phyloP scores from a whole-genome alignment of 2,888 invertebrate species.

The Sceliomorpha sp. region DNA sequence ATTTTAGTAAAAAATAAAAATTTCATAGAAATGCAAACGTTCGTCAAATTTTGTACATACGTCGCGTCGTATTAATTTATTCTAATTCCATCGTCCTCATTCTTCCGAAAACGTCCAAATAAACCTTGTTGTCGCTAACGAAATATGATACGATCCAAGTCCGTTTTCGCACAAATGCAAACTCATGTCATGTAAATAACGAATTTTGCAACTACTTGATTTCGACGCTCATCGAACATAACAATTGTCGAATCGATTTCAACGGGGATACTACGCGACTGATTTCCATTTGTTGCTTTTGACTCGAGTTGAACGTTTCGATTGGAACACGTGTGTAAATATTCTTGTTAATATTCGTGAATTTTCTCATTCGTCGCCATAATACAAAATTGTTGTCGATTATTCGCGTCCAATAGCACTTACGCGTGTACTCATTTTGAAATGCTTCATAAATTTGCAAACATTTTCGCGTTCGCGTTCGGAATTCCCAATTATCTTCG shows the following conservation, averaged over 20 bases:
- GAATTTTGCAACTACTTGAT: conserved; percentile 25
- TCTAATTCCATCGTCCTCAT: too few relatives aligned
- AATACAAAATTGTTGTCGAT: conserved; percentile 46
- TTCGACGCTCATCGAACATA: conserved; percentile 33
- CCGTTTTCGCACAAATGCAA: too few relatives aligned
- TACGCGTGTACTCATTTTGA: conserved; percentile 37
- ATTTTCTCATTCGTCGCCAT: conserved; percentile 36
- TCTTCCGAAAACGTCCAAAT: too few relatives aligned
- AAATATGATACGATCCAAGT: too few relatives aligned
- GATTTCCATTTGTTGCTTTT: conserved; percentile 45
- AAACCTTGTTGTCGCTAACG: too few relatives aligned
- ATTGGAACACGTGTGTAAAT: conserved; percentile 45
- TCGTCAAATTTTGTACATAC: too few relatives aligned
- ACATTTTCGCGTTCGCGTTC: conserved; percentile 49
- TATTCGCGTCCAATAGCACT: conserved; percentile 42
- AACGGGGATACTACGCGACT: conserved; percentile 25
- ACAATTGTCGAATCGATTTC: conserved; percentile 48
- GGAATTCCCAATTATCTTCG: too few relatives aligned
- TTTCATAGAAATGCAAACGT: too few relatives aligned
- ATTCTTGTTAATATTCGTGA: conserved; percentile 46
- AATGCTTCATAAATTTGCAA: conserved; percentile 36
- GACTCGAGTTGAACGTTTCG: conserved; percentile 23
- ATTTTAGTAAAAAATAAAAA: too few relatives aligned
- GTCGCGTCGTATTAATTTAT: too few relatives aligned
- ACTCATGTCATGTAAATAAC: conserved; percentile 36